Percentiles rank a stretch among this genome's conserved stretches.
Evolutionary conservation across 2,888 invertebrate genomes (phyloP).

Genomic region (Blastobasis adustella): DNA sequence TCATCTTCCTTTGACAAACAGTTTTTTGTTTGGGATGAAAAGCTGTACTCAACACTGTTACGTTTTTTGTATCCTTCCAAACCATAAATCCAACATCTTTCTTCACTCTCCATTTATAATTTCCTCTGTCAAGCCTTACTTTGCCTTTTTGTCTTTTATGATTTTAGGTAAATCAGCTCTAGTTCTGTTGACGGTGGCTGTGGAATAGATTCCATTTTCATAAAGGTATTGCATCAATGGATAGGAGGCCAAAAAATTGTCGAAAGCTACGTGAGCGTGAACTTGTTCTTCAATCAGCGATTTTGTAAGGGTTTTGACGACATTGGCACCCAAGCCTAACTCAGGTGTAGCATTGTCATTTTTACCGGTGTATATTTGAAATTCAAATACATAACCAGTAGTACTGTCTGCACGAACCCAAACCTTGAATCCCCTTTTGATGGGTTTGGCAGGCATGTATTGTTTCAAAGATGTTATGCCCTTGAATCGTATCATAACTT

Average conservation of each 20-base stretch:
- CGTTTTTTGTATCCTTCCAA: conserved; percentile 26
- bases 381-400: conserved; percentile 16
- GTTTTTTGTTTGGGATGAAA: conserved; percentile 22
- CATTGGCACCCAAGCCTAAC: conserved; percentile 15
- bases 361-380: conserved; percentile 20
- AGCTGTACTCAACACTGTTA: conserved; percentile 19
- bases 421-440: conserved; percentile 12
- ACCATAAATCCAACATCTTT: conserved; percentile 18
- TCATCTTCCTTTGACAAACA: conserved; percentile 10
- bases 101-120: conserved; percentile 23
- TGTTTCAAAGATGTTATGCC: conserved; percentile 14
- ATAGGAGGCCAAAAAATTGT: conserved; percentile 13
- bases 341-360: conserved; percentile 9
- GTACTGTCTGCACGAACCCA: conserved; percentile 8
- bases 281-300: conserved; percentile 6
- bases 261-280: conserved; percentile 12
- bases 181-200: conserved; percentile 16
- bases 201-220: conserved; percentile 14
- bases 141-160: conserved; percentile 16
- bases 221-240: conserved; percentile 12
- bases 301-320: conserved; percentile 13
- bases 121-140: conserved; percentile 18
- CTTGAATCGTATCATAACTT: conserved; percentile 15
- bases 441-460: conserved; percentile 14
- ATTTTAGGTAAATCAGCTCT: conserved; percentile 17